phyloP scores from a whole-genome alignment of 1,140 invertebrate species.

The Zaprionus kolodkinae region DNA sequence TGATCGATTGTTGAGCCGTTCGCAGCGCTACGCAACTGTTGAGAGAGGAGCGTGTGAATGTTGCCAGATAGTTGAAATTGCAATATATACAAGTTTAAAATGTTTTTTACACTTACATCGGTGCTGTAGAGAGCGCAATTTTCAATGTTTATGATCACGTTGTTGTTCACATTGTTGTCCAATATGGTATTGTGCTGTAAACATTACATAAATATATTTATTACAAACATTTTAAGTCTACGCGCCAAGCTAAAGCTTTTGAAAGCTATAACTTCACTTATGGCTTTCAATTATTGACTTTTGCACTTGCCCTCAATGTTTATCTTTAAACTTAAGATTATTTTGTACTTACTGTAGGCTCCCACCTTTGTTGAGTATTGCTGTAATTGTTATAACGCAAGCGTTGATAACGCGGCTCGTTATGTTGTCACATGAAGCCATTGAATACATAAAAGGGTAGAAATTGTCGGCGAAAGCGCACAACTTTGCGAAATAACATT shows the following conservation, averaged over 20 bases:
- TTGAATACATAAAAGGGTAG: conserved; percentile 73
- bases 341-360: conserved; percentile 60
- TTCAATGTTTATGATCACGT: conserved; percentile 75
- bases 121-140: conserved; percentile 66
- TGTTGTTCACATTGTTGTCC: conserved; percentile 68
- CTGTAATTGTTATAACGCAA: conserved; percentile 68
- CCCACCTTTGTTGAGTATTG: conserved; percentile 50
- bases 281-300: not conserved
- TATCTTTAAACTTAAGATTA: not conserved
- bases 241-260: conserved; percentile 23
- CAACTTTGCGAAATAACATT: conserved; percentile 72
- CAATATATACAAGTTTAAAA: not conserved
- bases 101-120: conserved; percentile 46
- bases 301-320: not conserved
- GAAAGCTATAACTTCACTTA: conserved; percentile 30
- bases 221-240: no score
- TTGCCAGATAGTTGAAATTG: conserved; percentile 50
- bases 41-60: conserved; percentile 10
- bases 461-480: conserved; percentile 67
- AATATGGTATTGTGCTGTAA: conserved; percentile 62
- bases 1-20: conserved; percentile 50
- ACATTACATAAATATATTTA: no score
- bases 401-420: conserved; percentile 70
- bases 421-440: conserved; percentile 76
- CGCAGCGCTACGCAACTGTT: conserved; percentile 36